Evolutionary conservation across 2,888 invertebrate species (phyloP), one percentile per base, ranked within the genome.

Genomic region (Spatulosminthurus flaviceps): DNA sequence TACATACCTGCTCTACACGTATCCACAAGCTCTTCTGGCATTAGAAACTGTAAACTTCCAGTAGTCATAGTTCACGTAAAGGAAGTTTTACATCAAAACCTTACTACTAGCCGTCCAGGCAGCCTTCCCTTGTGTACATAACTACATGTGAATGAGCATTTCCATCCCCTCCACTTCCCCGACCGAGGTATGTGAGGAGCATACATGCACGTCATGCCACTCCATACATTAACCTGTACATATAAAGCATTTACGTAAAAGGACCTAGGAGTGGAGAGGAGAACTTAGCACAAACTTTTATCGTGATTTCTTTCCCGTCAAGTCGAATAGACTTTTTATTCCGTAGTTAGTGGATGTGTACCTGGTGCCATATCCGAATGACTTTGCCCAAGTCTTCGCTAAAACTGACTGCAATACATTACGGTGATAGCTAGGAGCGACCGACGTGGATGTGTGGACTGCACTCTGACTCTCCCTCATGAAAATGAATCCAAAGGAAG

Each of bases 301-400:
- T 79, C 79, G 74, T 74, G 79, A 79, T 79, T 79, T 79, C 79
- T 79, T 79, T 79, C 79, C 79, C 74, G 79, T 79, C 79, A 79
- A 74, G 69, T 79, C 74, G 79, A 74, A 79, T 79, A 28, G 60
- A 51, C 60, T 79, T 79, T 79, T 79, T 79, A 79, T 74, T 79
- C 74, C 79, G 79, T 79, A 79, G 74, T 79, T 79, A 79, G 79
- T 79, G 79, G 73, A 78, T 72, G 43, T 79, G 79, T 74, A 74
- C 79, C 74, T 79, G 79, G 79, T 79, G 74, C 71, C 69, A 69
- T 51, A 51, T 71, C 34, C 41, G 34, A 26, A 71, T 79, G 69
- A 75, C 70, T 64, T 64, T 64, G 60, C 66, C 22, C 22, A 16
- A 64, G n/a, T 70, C 41, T 13, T 16, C 51, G 42, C 77, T 69